Evolutionary conservation across 2,888 invertebrate species (phyloP), one percentile per base, ranked within the genome.

Genomic region (Agonopterix alstromeriana): DNA sequence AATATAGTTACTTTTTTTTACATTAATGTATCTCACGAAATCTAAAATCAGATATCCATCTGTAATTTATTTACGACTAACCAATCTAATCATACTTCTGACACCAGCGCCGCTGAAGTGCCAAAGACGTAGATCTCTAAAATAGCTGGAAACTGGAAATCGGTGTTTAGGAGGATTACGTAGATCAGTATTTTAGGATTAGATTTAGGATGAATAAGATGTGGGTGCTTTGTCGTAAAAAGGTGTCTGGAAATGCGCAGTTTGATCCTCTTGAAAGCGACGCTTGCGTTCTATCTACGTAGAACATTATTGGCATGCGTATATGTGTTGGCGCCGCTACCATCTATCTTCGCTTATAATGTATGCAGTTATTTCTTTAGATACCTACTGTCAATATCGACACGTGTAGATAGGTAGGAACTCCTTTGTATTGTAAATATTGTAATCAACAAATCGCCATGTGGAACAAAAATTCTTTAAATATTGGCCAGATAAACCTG

Each of bases 51-150:
- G 9, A 38, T 1, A 3, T 10, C 38, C n/a, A 43, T 58, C 55
- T 58, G 60, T 64, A 56, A 63, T n/a, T 49, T 62, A 65, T 60
- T 63, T 65, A 61, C 54, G 54, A 58, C 51, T 54, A 54, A 53
- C 57, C 54, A 61, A 62, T 63, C 61, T 53, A 67, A 64, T 69
- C 65, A 65, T 27, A 7, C 58, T 58, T 58, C 59, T 58, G 35
- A 53, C 51, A 63, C 27, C 27, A 27, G 7, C 27, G 3, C 54
- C 50, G 3, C 50, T 63, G 63, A 63, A 64, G 66, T 78, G 82
- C 84, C 82, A 83, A 83, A 75, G 73, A 77, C 83, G 82, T 73
- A 77, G 71, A 74, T 70, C 63, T 77, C 73, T 54, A 73, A 86
- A 84, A 82, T 82, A 80, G 66, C 78, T 73, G 73, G 71, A 73